These are phyloP conservation scores for Psilopsiagon aymara DNA, from an alignment of 2,113 vertebrate genomes.

Conservation along the genomic window DNA sequence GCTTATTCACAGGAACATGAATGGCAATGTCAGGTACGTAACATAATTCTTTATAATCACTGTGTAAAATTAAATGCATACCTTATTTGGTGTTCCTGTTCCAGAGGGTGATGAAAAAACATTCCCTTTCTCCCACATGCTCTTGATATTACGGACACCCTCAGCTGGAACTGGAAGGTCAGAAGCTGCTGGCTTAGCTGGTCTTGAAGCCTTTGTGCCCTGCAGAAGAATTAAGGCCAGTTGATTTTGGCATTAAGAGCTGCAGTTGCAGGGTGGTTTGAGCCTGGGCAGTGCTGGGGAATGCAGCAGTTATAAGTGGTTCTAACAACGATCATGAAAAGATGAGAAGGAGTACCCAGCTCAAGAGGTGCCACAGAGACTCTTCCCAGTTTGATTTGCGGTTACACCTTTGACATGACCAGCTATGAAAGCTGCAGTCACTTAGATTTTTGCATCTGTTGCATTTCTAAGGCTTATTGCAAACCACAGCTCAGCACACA, in stretches of 20 bases:
- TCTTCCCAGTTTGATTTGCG: neutral
- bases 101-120: constrained; percentile 85
- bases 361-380: neutral
- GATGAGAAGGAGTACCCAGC: neutral
- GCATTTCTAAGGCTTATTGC: neutral
- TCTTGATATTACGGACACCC: constrained; percentile 94
- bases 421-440: neutral
- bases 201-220: constrained; percentile 85
- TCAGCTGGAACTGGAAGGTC: constrained; percentile 90
- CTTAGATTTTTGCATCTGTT: neutral
- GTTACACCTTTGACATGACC: neutral
- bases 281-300: neutral
- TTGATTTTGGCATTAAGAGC: neutral
- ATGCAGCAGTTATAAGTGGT: neutral
- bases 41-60: neutral
- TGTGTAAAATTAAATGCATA: constrained; percentile 42
- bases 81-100: constrained; percentile 87
- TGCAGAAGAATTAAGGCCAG: constrained; percentile 55
- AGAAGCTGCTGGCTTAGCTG: constrained; percentile 80
- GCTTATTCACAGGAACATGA: neutral
- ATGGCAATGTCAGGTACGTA: neutral
- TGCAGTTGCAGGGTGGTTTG: neutral
- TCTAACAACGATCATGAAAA: neutral
- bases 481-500: neutral
- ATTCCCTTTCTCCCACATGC: constrained; percentile 97